Percentiles rank a stretch among this genome's conserved stretches.
phyloP scores from a whole-genome alignment of 2,797 vertebrate species.

The Melanotaenia trifasciata region DNA sequence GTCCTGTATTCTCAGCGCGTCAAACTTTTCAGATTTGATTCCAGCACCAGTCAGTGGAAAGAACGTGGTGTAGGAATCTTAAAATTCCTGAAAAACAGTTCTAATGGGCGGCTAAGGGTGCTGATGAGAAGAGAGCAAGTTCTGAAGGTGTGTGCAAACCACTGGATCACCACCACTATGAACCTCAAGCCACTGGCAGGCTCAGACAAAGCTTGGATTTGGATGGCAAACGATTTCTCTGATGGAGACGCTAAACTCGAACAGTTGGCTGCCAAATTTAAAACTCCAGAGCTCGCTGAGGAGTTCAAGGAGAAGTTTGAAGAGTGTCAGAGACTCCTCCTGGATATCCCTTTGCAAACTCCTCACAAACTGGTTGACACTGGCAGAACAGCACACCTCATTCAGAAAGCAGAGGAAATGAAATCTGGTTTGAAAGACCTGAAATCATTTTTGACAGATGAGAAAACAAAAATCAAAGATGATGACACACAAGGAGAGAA shows the following conservation, averaged over 20 bases:
- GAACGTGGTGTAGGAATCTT: conserved; percentile 94
- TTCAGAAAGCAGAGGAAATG: conserved; percentile 98
- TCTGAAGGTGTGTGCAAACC: conserved; percentile 97
- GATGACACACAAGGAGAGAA: conserved; percentile 75
- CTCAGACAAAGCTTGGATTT: conserved; percentile 97
- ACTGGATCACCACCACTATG: conserved; percentile 99
- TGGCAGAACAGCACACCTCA: conserved; percentile 93
- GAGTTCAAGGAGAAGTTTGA: conserved; percentile 98
- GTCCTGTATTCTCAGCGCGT: conserved; percentile 92
- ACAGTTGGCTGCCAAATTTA: conserved; percentile 96
- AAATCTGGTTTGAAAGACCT: conserved; percentile 96
- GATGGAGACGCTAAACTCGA: conserved; percentile 94
- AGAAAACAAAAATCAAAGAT: conserved; percentile 89
- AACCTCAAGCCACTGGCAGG: conserved; percentile 94
- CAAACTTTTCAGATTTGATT: conserved; percentile 96
- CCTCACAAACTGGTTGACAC: conserved; percentile 97
- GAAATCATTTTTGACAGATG: conserved; percentile 92
- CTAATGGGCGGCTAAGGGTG: conserved; percentile 92
- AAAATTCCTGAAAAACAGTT: conserved; percentile 93
- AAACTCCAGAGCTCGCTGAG: conserved; percentile 91
- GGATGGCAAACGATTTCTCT: conserved; percentile 95
- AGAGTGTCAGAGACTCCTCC: conserved; percentile 91
- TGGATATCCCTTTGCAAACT: conserved; percentile 97
- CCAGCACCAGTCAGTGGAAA: conserved; percentile 93
- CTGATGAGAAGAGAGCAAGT: conserved; percentile 98